These are phyloP conservation scores for Meleagris gallopavo DNA, from an alignment of 2,113 vertebrate genomes.

Conservation along the genomic window DNA sequence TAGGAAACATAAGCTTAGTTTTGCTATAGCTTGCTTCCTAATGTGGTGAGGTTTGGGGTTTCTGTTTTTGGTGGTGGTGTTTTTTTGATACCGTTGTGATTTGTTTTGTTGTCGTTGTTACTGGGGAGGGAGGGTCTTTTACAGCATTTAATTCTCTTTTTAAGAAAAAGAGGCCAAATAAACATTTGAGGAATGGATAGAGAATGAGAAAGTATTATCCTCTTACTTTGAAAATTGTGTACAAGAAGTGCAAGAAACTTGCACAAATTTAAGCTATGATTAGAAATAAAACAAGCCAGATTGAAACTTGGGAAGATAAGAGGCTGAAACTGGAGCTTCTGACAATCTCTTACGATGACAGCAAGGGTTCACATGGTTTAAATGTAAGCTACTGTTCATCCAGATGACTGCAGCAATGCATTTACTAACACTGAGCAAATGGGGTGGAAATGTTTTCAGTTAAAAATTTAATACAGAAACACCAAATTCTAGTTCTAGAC, in stretches of 20 bases:
- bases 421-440: background rate
- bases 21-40: background rate
- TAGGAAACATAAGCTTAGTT: constrained; percentile 2
- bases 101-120: background rate
- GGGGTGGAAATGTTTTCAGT: background rate
- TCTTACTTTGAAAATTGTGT: background rate
- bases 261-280: background rate
- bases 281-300: background rate
- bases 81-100: background rate
- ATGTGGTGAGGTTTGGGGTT: background rate
- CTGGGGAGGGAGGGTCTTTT: background rate
- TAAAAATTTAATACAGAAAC: background rate
- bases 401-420: background rate
- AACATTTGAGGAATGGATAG: background rate
- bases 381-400: background rate
- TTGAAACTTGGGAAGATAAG: background rate
- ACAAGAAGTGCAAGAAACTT: background rate
- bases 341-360: background rate
- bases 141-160: background rate
- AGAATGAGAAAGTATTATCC: background rate
- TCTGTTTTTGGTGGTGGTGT: background rate
- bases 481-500: background rate
- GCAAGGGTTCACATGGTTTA: background rate
- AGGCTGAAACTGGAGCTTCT: background rate
- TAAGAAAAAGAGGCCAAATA: background rate